phyloP scores from a whole-genome alignment of 2,797 vertebrate genomes.

The Knipowitschia caucasica region DNA sequence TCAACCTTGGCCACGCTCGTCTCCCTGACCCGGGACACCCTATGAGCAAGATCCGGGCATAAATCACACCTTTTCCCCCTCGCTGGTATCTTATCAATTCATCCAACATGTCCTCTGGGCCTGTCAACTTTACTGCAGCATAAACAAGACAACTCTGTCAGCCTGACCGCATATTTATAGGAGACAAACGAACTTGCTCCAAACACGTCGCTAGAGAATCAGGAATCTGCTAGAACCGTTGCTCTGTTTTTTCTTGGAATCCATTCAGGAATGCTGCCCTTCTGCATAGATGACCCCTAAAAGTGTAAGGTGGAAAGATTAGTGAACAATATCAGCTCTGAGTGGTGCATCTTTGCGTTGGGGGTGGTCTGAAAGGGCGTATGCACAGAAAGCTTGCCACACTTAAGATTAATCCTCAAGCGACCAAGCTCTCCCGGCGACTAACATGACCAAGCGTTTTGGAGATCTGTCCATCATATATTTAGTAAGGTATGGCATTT shows the following conservation, averaged over 20 bases:
- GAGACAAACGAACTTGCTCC: constrained; percentile 29
- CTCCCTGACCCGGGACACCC: constrained; percentile 55
- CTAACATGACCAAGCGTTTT: too few relatives aligned
- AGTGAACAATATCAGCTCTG: too few relatives aligned
- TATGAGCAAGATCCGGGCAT: constrained; percentile 50
- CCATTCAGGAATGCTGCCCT: too few relatives aligned
- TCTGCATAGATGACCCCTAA: too few relatives aligned
- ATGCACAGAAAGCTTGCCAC: too few relatives aligned
- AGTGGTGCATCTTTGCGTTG: too few relatives aligned
- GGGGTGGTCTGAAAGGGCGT: too few relatives aligned
- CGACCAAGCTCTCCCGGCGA: too few relatives aligned
- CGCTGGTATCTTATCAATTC: constrained; percentile 55
- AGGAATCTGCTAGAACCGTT: not conserved
- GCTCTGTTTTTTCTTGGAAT: not conserved
- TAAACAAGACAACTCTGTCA: constrained; percentile 52
- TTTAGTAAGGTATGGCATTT: too few relatives aligned
- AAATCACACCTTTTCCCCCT: constrained; percentile 39
- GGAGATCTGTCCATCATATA: too few relatives aligned
- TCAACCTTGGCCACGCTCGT: constrained; percentile 61
- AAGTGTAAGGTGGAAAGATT: too few relatives aligned
- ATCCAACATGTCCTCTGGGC: constrained; percentile 54
- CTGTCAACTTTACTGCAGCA: constrained; percentile 58
- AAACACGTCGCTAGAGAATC: constrained; percentile 11
- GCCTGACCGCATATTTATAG: constrained; percentile 56
- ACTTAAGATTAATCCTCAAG: too few relatives aligned